Conservation (phyloP, 2,113 vertebrate species). For the Eptesicus fuscus region DNA sequence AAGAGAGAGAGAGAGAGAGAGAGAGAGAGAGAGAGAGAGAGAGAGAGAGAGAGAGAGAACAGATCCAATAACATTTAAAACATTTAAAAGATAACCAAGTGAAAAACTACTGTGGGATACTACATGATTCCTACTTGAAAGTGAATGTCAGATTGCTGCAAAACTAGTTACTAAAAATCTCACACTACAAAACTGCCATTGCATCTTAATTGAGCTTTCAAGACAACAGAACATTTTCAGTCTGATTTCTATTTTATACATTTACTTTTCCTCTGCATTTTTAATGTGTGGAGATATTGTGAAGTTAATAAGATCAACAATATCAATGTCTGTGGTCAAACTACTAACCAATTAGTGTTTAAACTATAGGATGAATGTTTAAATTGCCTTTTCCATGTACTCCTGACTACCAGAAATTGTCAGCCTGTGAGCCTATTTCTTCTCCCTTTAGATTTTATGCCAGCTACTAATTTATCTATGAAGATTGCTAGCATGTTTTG, state of each 20-base stretch:
- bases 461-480: constrained; percentile 66
- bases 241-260: constrained; percentile 27
- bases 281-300: constrained; percentile 25
- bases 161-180: constrained; percentile 30
- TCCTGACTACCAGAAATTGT: constrained; percentile 49
- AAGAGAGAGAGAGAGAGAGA: too few species aligned
- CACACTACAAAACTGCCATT: constrained; percentile 28
- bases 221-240: constrained; percentile 36
- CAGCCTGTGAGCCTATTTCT: constrained; percentile 50
- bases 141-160: background rate
- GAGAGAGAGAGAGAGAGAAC: background rate
- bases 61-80: background rate
- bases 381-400: constrained; percentile 32
- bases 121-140: constrained; percentile 31
- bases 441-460: constrained; percentile 55
- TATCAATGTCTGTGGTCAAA: constrained; percentile 53
- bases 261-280: constrained; percentile 50
- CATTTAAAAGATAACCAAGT: constrained; percentile 11
- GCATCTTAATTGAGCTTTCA: constrained; percentile 60
- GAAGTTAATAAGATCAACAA: constrained; percentile 59
- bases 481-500: constrained; percentile 46
- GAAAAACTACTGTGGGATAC: constrained; percentile 33
- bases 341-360: constrained; percentile 60
- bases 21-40: background rate
- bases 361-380: constrained; percentile 39